Evolutionary conservation across 2,113 vertebrate genomes (phyloP).

Genomic region (Ailurus styani): DNA sequence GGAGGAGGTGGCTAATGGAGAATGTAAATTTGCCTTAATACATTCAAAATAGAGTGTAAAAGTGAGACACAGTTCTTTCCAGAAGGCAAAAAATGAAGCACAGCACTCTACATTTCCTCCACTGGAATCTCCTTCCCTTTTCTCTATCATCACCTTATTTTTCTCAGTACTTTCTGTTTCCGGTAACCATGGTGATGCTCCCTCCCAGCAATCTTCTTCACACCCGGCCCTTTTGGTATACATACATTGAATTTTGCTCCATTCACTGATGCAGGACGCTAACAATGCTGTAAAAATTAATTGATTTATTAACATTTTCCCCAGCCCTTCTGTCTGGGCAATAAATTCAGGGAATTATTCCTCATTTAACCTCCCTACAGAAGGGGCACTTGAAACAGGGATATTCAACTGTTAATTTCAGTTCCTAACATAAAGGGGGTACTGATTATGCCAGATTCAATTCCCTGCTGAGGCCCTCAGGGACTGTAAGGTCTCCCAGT

Average conservation of each 20-base stretch:
- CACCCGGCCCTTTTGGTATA: constrained; percentile 19
- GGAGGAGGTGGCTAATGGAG: not conserved
- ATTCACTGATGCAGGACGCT: constrained; percentile 17
- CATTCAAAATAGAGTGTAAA: not conserved
- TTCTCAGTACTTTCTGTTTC: constrained; percentile 30
- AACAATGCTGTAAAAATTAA: constrained; percentile 26
- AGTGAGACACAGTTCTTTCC: not conserved
- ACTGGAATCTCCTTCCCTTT: not conserved
- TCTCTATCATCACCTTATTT: constrained; percentile 31
- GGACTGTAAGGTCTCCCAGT: not conserved
- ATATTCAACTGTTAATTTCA: constrained; percentile 50
- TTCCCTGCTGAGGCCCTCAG: not conserved
- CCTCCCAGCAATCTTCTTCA: constrained; percentile 52
- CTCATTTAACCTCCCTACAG: not conserved
- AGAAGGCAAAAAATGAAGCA: not conserved
- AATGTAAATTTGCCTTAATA: not conserved
- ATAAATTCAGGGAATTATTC: constrained; percentile 19
- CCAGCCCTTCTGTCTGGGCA: not conserved
- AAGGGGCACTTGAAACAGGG: constrained; percentile 26
- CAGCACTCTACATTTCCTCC: not conserved
- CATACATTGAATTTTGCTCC: constrained; percentile 36
- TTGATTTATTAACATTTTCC: constrained; percentile 24
- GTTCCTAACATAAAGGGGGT: constrained; percentile 1
- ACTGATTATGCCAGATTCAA: not conserved
- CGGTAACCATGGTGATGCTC: constrained; percentile 76